Conservation (phyloP, 2,113 vertebrate species). For the Calyptomena viridis region DNA sequence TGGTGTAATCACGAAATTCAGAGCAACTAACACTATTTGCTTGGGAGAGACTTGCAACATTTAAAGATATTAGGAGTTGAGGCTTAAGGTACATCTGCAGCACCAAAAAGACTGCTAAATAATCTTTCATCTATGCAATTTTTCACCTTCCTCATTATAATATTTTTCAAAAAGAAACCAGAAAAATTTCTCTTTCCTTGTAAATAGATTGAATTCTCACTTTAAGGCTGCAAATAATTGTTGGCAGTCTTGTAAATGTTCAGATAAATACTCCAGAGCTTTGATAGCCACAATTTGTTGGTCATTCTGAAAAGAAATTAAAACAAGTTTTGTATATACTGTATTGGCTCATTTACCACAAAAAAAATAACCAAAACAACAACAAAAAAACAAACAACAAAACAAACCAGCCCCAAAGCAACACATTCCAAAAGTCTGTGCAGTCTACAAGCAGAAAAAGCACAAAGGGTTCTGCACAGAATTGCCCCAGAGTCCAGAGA, state of each 20-base stretch:
- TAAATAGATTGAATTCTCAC: slow-evolving; percentile 68
- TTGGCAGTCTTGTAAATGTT: slow-evolving; percentile 74
- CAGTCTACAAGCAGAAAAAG: not conserved
- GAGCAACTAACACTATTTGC: not conserved
- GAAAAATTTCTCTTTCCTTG: not conserved
- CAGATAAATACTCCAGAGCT: slow-evolving; percentile 83
- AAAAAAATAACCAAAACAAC: not conserved
- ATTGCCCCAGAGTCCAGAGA: not conserved
- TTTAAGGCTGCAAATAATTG: slow-evolving; percentile 83
- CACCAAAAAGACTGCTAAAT: not conserved
- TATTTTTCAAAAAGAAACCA: not conserved
- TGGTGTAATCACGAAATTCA: not conserved
- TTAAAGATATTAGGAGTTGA: not conserved
- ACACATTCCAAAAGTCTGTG: not conserved
- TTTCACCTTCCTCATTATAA: not conserved
- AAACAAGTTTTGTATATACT: not conserved
- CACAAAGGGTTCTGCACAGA: not conserved
- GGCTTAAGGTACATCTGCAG: not conserved
- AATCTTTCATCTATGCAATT: not conserved
- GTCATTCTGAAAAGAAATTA: slow-evolving; percentile 76
- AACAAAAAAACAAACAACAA: not conserved
- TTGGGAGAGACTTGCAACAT: not conserved
- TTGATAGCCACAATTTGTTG: slow-evolving; percentile 80
- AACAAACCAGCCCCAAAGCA: not conserved
- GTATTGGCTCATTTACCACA: not conserved